Evolutionary conservation across 1,140 invertebrate species (phyloP), one percentile per base, ranked within the genome.

Genomic region (Solen grandis): DNA sequence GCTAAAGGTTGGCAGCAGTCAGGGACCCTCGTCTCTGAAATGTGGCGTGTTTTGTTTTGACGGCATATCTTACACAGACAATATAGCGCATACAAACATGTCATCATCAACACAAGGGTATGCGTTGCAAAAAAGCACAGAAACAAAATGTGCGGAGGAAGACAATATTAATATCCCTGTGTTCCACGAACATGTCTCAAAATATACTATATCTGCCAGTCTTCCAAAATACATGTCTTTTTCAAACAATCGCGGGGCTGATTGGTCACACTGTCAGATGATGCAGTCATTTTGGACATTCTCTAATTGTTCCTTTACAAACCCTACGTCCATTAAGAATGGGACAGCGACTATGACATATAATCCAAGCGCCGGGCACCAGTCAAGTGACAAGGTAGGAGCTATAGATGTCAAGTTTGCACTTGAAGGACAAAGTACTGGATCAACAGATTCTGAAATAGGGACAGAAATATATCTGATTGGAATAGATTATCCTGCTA

Each of bases 361-460:
- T 27, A 25, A 60, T 38, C 5, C 55, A 22, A 2, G 29, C 33
- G n/a, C 55, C 38, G 5, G 29, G 25, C n/a, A n/a, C n/a, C n/a
- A n/a, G n/a, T n/a, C n/a, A n/a, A 1, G n/a, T 22, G 36, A 31
- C 55, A 33, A 38, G 8, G 55, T 59, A 22, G 46, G 29, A 25
- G 38, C 36, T 14, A 59, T 72, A 19, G 31, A 59, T n/a, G 54
- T 83, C 14, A 50, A 65, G 13, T 87, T 87, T 54, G 54, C 13
- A 27, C 41, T 81, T 4, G 27, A 52, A 13, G 85, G 85, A 31
- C 75, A 63, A 29, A 62, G 38, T 8, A 50, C 74, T 13, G 85
- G 84, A 52, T 46, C 46, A 19, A 72, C 83, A 16, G 84, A 85
- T 62, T 83, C 85, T 8, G 82, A 82, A 13, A 84, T 82, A 13